A percentile compares a stretch with the other conserved stretches of the same genome.
Evolutionary conservation across 2,888 invertebrate genomes (phyloP).

Genomic region (Athripsodes cinereus): DNA sequence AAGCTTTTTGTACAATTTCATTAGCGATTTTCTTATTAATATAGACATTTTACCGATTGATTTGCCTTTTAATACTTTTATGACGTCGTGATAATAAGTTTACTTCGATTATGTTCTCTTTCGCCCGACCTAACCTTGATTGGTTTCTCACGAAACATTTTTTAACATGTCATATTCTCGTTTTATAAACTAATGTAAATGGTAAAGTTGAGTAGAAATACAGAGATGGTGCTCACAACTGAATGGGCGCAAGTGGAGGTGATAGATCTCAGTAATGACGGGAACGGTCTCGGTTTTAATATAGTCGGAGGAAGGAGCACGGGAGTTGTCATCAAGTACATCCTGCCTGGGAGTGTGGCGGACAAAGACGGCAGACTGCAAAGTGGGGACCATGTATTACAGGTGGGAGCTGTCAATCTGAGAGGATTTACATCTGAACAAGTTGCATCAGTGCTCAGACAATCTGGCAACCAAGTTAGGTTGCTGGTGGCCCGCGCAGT

Average conservation of each 20-base stretch:
- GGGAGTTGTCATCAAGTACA: slow-evolving; percentile 97
- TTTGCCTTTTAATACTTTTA: slow-evolving; percentile 6
- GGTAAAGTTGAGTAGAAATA: slow-evolving; percentile 37
- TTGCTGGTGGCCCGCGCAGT: slow-evolving; percentile 91
- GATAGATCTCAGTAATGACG: slow-evolving; percentile 96
- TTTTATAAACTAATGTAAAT: slow-evolving; percentile 31
- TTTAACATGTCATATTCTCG: slow-evolving; percentile 5
- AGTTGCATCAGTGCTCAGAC: slow-evolving; percentile 64
- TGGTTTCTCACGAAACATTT: slow-evolving; percentile 4
- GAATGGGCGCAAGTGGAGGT: slow-evolving; percentile 99
- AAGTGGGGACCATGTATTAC: slow-evolving; percentile 96
- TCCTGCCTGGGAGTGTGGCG: slow-evolving; percentile 93
- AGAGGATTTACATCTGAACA: slow-evolving; percentile 96
- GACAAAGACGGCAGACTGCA: slow-evolving; percentile 92
- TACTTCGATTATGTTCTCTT: slow-evolving; percentile 3
- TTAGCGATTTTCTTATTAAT: slow-evolving; percentile 7
- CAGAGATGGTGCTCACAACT: slow-evolving; percentile 81
- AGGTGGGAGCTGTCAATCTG: slow-evolving; percentile 90
- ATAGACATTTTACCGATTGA: not conserved
- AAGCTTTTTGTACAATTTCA: slow-evolving; percentile 21
- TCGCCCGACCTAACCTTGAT: slow-evolving; percentile 19
- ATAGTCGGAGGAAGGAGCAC: slow-evolving; percentile 97
- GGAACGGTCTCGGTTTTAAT: slow-evolving; percentile 96
- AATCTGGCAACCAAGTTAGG: slow-evolving; percentile 76
- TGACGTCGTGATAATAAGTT: not conserved